Conservation (phyloP, 2,113 vertebrate genomes). For the sheep (Ovis aries) region ARS-UI_Ramb_v3.0 NC_056080.1:56229001-56229500, state of each 20-base stretch:
- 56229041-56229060: neutral
- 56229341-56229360: neutral
- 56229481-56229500: neutral
- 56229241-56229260: neutral
- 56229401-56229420: neutral
- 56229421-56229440: neutral
- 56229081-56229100: neutral
- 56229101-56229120: neutral
- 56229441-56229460: neutral
- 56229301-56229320: neutral
- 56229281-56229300: neutral
- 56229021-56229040: neutral
- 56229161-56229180: neutral
- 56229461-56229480: fast-evolving
- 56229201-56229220: neutral
- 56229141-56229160: neutral
- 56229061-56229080: neutral
- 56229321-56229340: neutral
- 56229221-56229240: neutral
- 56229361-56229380: neutral
- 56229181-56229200: neutral
- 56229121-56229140: neutral
- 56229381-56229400: neutral
- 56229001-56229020: neutral
- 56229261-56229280: neutral